A percentile compares a stretch with the other conserved stretches of the same genome.
These are phyloP conservation scores for Gnathonemus longibarbis DNA, from an alignment of 2,113 vertebrate genomes.

Conservation along the genomic window DNA sequence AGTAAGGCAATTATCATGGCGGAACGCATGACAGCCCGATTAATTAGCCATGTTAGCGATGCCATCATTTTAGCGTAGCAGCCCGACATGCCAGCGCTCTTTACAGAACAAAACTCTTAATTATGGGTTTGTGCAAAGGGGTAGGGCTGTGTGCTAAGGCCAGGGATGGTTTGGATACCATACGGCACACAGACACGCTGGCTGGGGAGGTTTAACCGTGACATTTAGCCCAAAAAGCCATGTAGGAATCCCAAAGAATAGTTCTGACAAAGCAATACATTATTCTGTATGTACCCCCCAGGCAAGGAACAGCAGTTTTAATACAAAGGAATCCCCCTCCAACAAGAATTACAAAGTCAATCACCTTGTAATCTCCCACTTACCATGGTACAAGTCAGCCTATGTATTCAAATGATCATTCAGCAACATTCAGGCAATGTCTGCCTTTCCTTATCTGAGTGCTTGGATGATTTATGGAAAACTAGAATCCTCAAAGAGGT, in stretches of 20 bases:
- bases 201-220: background rate
- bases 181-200: background rate
- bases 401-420: background rate
- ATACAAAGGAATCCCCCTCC: background rate
- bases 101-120: background rate
- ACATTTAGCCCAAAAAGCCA: background rate
- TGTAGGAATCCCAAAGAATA: background rate
- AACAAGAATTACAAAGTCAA: background rate
- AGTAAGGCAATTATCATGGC: slow-evolving; percentile 77
- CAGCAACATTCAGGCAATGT: background rate
- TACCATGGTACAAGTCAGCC: background rate
- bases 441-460: background rate
- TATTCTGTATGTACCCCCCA: background rate
- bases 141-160: background rate
- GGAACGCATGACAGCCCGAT: slow-evolving; percentile 78
- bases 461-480: background rate
- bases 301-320: background rate
- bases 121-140: background rate
- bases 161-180: background rate
- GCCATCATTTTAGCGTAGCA: slow-evolving; percentile 18
- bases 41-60: slow-evolving; percentile 76
- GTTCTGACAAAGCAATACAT: background rate
- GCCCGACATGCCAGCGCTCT: background rate
- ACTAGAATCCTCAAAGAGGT: background rate
- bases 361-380: background rate